Conservation (phyloP, 2,113 vertebrate genomes). For the Trematocara variabile region DNA sequence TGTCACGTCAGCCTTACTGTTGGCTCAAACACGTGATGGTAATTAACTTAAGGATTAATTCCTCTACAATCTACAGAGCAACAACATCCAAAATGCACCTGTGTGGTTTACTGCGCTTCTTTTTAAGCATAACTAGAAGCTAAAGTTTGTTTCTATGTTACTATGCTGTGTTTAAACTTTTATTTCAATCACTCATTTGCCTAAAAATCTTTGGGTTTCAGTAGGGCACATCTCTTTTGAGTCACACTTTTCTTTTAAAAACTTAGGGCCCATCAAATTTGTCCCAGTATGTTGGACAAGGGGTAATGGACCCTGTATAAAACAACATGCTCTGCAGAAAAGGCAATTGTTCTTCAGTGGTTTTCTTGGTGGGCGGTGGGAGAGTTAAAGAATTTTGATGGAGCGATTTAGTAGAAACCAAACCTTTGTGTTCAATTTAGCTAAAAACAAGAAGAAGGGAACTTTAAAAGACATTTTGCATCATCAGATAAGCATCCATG, state of each 20-base stretch:
- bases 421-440: not conserved
- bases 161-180: not conserved
- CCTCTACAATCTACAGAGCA: not conserved
- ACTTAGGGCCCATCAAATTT: not conserved
- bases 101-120: not conserved
- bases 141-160: not conserved
- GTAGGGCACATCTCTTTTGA: not conserved
- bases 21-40: not conserved
- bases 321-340: not conserved
- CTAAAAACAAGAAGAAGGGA: not conserved
- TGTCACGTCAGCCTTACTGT: not conserved
- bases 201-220: not conserved
- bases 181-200: not conserved
- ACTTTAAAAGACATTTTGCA: not conserved
- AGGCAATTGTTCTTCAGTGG: not conserved
- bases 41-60: not conserved
- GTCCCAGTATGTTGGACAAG: not conserved
- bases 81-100: not conserved
- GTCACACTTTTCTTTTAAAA: not conserved
- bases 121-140: not conserved
- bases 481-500: not conserved
- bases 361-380: not conserved
- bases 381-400: not conserved
- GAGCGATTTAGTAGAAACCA: not conserved
- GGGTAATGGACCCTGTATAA: not conserved